Evolutionary conservation across 2,797 vertebrate species (phyloP), one percentile per base, ranked within the genome.

Genomic region (Gymnoscopelus microlampas): DNA sequence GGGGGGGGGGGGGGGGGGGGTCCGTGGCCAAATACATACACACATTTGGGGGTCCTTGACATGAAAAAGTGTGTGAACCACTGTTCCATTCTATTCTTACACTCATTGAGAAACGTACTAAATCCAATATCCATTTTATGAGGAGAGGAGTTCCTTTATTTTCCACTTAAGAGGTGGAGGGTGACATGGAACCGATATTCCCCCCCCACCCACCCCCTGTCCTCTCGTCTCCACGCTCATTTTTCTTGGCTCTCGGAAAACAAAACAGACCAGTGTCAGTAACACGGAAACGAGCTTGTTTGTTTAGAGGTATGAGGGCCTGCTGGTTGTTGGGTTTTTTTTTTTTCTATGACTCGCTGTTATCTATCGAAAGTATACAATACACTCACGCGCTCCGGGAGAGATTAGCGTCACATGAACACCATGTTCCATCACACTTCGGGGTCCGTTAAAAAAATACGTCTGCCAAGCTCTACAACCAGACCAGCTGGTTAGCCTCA

Each of bases 231-330:
- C 62, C 32, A 29, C 14, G 10, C 63, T 39, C 47, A 32, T 44
- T 53, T 79, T 79, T 55, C 61, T 48, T 77, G 49, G 73, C 59
- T 63, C 32, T 12, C 3, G 71, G 86, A 87, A 86, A 87, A 82
- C 79, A 71, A 85, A 85, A 85, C 69, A 68, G 80, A 13, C 59
- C n/a, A 19, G 68, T 61, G 66, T 88, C 84, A 89, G 84, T 88
- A 87, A 91, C 73, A 85, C 81, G 81, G 86, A 87, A 82, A 85
- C 71, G 68, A 80, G 74, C 72, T 81, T 88, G 82, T 88, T 88
- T 75, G 83, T 86, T 85, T 86, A 85, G 74, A 76, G 73, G 74
- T 87, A 53, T 74, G 53, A 86, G 66, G 58, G 76, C 39, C 39
- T 8, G 35, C 76, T 75, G 69, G 66, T 81, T 57, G 66, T 60